Evolutionary conservation across 2,113 vertebrate genomes (phyloP).

Genomic region (Hydropotes inermis): DNA sequence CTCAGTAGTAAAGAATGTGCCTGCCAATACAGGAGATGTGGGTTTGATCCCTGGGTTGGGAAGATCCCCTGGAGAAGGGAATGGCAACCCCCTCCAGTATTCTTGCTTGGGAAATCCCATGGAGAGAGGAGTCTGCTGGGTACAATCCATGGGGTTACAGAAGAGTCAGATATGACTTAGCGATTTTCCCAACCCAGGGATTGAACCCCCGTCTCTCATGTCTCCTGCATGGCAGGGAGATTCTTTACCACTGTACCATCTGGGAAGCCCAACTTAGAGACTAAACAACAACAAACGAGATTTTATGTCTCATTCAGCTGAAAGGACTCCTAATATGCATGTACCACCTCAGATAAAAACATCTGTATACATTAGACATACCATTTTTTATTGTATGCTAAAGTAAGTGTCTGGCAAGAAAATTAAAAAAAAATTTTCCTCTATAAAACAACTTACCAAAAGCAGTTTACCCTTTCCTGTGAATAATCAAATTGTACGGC

Average conservation of each 20-base stretch:
- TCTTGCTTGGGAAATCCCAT: background rate
- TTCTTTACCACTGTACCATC: background rate
- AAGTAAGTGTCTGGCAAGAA: background rate
- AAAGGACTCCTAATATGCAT: background rate
- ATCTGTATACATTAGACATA: background rate
- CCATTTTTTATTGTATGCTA: background rate
- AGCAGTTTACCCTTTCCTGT: slow-evolving; percentile 95
- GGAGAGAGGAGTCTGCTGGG: background rate
- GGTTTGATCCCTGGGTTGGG: background rate
- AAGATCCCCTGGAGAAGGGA: background rate
- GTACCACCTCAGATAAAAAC: background rate
- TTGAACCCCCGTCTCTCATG: background rate
- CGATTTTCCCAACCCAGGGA: background rate
- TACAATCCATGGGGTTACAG: background rate
- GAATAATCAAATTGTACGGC: slow-evolving; percentile 98
- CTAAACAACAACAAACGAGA: background rate
- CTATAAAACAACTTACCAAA: slow-evolving; percentile 88
- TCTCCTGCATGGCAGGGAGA: background rate
- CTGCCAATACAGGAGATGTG: background rate
- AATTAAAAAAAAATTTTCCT: background rate
- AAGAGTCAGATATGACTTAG: background rate
- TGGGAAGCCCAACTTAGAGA: background rate
- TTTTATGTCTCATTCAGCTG: background rate
- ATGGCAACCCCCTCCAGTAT: background rate
- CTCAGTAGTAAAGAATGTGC: background rate